Evolutionary conservation across 1,140 invertebrate genomes (phyloP), one percentile per base, ranked within the genome.

Genomic region (Drosophila lacertosa): DNA sequence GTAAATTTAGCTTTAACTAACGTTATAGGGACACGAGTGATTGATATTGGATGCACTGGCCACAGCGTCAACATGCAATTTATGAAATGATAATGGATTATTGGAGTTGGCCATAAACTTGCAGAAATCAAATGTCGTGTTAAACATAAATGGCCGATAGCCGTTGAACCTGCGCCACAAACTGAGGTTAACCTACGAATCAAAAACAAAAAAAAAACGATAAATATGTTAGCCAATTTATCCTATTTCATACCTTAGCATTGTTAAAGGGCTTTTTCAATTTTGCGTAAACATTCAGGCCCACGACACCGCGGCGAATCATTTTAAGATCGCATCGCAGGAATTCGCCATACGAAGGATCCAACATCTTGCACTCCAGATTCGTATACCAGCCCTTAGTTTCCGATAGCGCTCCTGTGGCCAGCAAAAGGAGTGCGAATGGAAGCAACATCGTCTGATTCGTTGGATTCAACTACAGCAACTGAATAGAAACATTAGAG

Each of bases 71-170:
- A 47, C 11, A 4, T 40, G 2, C 3, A 65, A 35, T 9, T 9
- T 26, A 9, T 29, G 24, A 44, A 54, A 71, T 3, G 37, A 37
- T 39, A 66, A 5, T 50, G 16, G 15, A 1, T 11, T 10, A 3
- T n/a, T n/a, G 4, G 9, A 7, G 0, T 39, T 15, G 4, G 24
- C 15, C 60, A 74, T 58, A 16, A 60, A 13, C 13, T 55, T 35
- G 9, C 72, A 75, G 59, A 66, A 75, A 22, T 75, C 55, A 0
- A 60, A 13, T 2, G 59, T 70, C 0, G 0, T 0, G 44, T 75
- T 70, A n/a, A 53, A 65, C 16, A 75, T 29, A 29, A 71, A 75
- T 7, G 60, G 72, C 2, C 48, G 60, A 51, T 35, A 74, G 10
- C 67, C 72, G 33, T 37, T 74, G 9, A 15, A 57, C 24, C 55